Base-by-base conservation (phyloP, 2,797 vertebrate species). In the Artibeus lituratus region DNA sequence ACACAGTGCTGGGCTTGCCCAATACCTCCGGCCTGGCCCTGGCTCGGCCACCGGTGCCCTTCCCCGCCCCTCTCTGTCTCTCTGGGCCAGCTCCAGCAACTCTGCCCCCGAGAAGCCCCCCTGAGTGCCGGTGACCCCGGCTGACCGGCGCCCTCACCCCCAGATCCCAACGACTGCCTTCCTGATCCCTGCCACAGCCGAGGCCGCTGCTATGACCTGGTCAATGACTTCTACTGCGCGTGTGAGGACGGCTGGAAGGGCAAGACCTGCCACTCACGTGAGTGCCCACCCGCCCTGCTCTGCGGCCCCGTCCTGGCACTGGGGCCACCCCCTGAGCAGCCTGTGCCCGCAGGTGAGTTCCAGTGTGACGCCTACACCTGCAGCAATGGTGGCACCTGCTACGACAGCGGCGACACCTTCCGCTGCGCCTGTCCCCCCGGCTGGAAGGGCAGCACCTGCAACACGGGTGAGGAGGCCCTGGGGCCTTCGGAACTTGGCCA, bases 161-260 rank as follows among this genome's bases (percentile, higher is more conserved):
- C 98, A 99, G 99, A 99, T 97, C 99, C 99, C 98, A 99, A 99
- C 67, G 99, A 99, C 98, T 99, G 99, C 98, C 98, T 96, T 51
- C 98, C 98, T 32, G 99, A 99, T 77, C 99, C 99, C 0, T 99
- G 99, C 98, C 99, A 99, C 98, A 99, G 99, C 2, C 99, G 98
- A 59, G 99, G 99, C 47, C 98, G 90, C 29, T 99, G 99, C 95
- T 98, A 99, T 11, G 99, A 99, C 97, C 98, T 99, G 96, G 98
- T 99, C 78, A 99, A 99, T 1, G 99, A 99, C 97, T 99, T 99
- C 98, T 99, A 99, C 98, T 99, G 99, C 86, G 98, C 98, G 55
- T 99, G 99, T 44, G 98, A 98, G 1, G 99, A 99, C 88, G 99
- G 98, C 97, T 99, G 99, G 99, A 99, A 99, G 97, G 99, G 99